Base-by-base conservation (phyloP, 2,888 invertebrate genomes). In the Clivina fossor region DNA sequence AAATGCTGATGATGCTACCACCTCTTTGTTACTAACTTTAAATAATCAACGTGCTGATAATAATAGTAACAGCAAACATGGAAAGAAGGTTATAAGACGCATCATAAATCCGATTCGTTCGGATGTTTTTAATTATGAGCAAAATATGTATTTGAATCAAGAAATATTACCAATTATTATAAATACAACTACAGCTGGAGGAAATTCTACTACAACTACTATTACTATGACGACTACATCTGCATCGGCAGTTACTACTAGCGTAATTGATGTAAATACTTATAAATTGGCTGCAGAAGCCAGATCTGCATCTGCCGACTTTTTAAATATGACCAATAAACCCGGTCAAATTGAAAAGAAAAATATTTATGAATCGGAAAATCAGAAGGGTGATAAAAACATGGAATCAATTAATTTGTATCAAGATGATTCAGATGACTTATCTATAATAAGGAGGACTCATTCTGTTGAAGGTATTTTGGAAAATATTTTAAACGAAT, bases 41-140 rank as follows among this genome's bases (percentile, higher is more conserved):
- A 90, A 89, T 66, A 90, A 90, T 70, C 88, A 88, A 71, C 75
- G 88, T 44, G n/a, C n/a, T n/a, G n/a, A n/a, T n/a, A n/a, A n/a
- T n/a, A n/a, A n/a, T n/a, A 84, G 20, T 11, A 22, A 16, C 24
- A 33, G 15, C 2, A 51, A 16, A 22, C 20, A 22, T 78, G 54
- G 79, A 78, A 81, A 81, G 72, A 78, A 78, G 68, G 86, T 86
- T 66, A 85, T 87, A 58, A 81, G 86, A 53, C 81, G 87, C 66
- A 86, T 87, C 61, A 82, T 86, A 38, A 88, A 88, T 70, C 85
- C 85, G 0, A 85, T 88, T 19, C 61, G 61, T 37, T 40, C 59
- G 7, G n/a, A n/a, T n/a, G n/a, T n/a, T n/a, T n/a, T n/a, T n/a
- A n/a, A n/a, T n/a, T n/a, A n/a, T n/a, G n/a, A n/a, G n/a, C n/a